Evolutionary conservation across 37 sponge, comb jelly and placozoan species (phyloP), one percentile per base, ranked within the genome.

Genomic region (Amphimedon queenslandica): DNA sequence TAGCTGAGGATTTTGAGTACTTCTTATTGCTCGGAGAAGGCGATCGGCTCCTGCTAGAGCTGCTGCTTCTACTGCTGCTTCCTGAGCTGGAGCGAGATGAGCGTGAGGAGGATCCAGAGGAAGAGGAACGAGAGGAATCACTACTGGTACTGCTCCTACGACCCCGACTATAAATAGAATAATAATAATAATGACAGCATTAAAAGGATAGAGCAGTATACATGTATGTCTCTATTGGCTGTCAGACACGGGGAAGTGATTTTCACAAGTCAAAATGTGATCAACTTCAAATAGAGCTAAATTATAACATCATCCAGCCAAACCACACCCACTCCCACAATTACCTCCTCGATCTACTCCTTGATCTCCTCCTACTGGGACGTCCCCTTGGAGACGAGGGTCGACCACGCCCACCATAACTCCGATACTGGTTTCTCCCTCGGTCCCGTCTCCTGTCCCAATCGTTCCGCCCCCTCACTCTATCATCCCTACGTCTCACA

Each of bases 81-180:
- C 78, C 53, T 23, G 66, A 63, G 38, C 81, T 76, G 67, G 71
- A 71, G 35, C 80, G 67, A 29, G 79, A 66, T 6, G 67, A 66
- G 8, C 55, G 51, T 34, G 66, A 63, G 33, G 79, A 78, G 31
- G 77, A 77, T 0, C 69, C 56, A 28, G 58, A 57, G 11, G 66
- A 42, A 27, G 82, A 81, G 37, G 74, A 82, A 39, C 81, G 53
- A 25, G 77, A 69, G 3, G 81, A 86, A 23, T 27, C 57, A 41
- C 82, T 69, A 31, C 63, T 67, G 2, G 63, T 55, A 20, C 74
- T 53, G 37, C 57, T 58, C 4, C 69, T 37, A 57, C 68, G 67
- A 38, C 69, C 41, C 42, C 72, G 69, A 63, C 81, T 76, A 33
- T 63, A 67, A 21, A 77, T 39, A 13, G 78, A 84, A 2, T 47